phyloP scores from a whole-genome alignment of 2,888 invertebrate genomes.

The Macaria notata region DNA sequence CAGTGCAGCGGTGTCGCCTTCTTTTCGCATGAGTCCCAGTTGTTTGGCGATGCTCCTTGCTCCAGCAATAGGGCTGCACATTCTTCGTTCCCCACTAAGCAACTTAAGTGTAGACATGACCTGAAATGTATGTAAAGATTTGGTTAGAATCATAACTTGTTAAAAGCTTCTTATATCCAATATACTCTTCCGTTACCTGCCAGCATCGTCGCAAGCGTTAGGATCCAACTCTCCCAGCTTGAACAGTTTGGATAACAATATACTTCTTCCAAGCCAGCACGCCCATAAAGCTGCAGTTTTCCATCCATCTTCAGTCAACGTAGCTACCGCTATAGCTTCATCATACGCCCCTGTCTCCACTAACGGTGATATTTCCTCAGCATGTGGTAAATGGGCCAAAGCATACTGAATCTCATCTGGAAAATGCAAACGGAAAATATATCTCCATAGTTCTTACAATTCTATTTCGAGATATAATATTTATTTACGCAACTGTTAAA shows the following conservation, averaged over 20 bases:
- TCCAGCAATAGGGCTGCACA: slow-evolving; percentile 87
- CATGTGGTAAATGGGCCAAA: slow-evolving; percentile 67
- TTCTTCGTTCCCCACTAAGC: slow-evolving; percentile 87
- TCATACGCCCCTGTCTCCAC: slow-evolving; percentile 71
- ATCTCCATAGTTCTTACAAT: too few relatives aligned
- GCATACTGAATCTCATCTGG: slow-evolving; percentile 68
- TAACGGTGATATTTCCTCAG: slow-evolving; percentile 66
- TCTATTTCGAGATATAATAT: background rate
- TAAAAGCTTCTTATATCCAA: too few relatives aligned
- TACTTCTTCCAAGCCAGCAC: slow-evolving; percentile 83
- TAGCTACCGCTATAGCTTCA: slow-evolving; percentile 60
- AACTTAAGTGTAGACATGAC: slow-evolving; percentile 88
- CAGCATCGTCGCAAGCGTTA: slow-evolving; percentile 84
- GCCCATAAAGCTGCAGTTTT: slow-evolving; percentile 83
- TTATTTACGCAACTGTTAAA: slow-evolving; percentile 3
- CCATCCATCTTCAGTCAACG: slow-evolving; percentile 54
- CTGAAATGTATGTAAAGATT: slow-evolving; percentile 43
- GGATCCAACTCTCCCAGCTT: slow-evolving; percentile 81
- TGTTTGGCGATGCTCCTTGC: slow-evolving; percentile 85
- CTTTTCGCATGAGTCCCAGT: slow-evolving; percentile 86
- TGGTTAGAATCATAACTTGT: background rate
- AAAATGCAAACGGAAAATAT: slow-evolving; percentile 21
- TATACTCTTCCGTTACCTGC: slow-evolving; percentile 75
- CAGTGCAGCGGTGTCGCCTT: slow-evolving; percentile 90
- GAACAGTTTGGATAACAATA: slow-evolving; percentile 78